Evolutionary conservation across 2,797 vertebrate species (phyloP), one percentile per base, ranked within the genome.

Genomic region (Orientallactaga sibirica): DNA sequence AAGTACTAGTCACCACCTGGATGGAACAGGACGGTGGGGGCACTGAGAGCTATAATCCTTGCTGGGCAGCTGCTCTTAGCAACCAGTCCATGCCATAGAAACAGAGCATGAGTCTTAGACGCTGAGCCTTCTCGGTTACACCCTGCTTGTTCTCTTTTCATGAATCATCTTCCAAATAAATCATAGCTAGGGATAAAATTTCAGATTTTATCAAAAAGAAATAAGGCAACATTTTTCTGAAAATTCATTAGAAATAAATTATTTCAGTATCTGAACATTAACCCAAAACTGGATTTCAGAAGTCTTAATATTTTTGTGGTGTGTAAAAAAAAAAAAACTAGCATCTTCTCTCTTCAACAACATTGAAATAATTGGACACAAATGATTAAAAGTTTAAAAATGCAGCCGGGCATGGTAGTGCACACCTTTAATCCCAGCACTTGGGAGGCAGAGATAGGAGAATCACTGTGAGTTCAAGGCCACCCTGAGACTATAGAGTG

Each of bases 241-340:
- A 95, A 95, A 93, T 81, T 90, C 89, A 93, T 88, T 62, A 64
- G 33, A 95, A 94, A 88, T 64, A 79, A 92, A 81, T 5, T 33
- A 24, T 85, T 86, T 78, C 70, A 48, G n/a, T 61, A 41, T 83
- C 62, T 78, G 62, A 86, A 90, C 70, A 82, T 76, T 82, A 82
- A 67, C 8, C 37, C 33, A 19, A 88, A 91, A 75, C n/a, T 78
- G 41, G 14, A 87, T 33, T 73, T 61, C 68, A 90, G 82, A 85
- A 86, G 29, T 82, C 91, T 86, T 82, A 76, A 76, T 78, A 79
- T 27, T 82, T 90, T 64, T 41, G 62, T 48, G 10, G 20, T 62
- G 6, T 12, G 7, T 67, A 66, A 94, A 93, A 93, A 79, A 67
- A 55, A 66, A 94, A 93, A 93, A 79, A 62, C 12, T 43, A 61